Evolutionary conservation across 64 coral and sea anemone species (phyloP), one percentile per base, ranked within the genome.

Genomic region (Hydrozoanthus tunicans): DNA sequence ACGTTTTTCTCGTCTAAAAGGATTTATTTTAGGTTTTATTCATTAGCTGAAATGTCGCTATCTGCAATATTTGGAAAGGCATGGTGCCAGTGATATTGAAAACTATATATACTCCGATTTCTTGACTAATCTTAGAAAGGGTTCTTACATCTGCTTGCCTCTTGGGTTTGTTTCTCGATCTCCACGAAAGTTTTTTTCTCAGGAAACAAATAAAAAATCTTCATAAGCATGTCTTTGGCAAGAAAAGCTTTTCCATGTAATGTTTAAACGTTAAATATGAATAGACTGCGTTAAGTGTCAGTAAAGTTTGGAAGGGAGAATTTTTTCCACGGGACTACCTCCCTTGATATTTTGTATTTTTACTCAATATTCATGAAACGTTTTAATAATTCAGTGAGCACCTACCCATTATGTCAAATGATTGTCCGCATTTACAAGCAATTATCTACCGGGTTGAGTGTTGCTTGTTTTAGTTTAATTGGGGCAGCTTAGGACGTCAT

Each of bases 381-480:
- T 56, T 79, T 79, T 79, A 79, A 79, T 79, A 79, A 79, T 79
- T 79, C 58, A 79, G 52, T 79, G 20, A 79, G 77, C 54, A 6
- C 53, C 6, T 79, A 79, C 3, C 77, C 54, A 79, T 79, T 79
- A 79, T 79, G 54, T 54, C 53, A 79, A 79, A 79, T 55, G 14
- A 79, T 57, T 79, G 77, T 20, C 77, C 55, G 53, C 17, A 56
- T 79, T 53, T 58, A 58, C 77, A 15, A 58, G 51, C 55, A 79
- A 79, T 79, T 79, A 79, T 20, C 77, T 79, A 77, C 52, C 15
- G 75, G 51, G 15, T 53, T 7, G 24, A 24, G 24, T 51, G 26
- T 9, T 83, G 80, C 27, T 52, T 59, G 62, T 64, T 61, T 62
- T 5, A 7, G 9, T 43, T 68, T 64, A 66, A 66, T 66, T 66